Conservation (phyloP, 2,113 vertebrate genomes). For the Varanus komodoensis region DNA sequence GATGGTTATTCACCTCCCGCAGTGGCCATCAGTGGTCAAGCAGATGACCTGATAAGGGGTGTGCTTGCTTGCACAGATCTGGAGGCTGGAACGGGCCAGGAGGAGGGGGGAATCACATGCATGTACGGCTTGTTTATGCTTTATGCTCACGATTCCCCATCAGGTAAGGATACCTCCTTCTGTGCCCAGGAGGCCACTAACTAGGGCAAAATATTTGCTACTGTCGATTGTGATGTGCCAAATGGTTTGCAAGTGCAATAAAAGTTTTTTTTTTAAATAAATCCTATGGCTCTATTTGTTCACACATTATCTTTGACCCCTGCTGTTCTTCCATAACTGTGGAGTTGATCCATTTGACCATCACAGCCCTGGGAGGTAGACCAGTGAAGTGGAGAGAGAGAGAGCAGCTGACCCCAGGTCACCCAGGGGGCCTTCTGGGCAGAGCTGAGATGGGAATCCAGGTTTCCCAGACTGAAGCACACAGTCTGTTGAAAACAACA, state of each 20-base stretch:
- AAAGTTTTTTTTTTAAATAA: conserved; percentile 4
- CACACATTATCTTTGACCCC: neutral
- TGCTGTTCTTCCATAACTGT: neutral
- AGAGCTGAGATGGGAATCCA: neutral
- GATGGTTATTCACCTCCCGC: too few relatives aligned
- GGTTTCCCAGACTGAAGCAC: neutral
- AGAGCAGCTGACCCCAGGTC: neutral
- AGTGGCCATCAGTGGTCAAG: too few relatives aligned
- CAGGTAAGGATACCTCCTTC: neutral
- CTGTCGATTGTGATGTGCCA: neutral
- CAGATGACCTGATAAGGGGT: neutral
- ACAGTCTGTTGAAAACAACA: neutral
- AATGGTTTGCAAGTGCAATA: neutral
- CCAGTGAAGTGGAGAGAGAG: neutral
- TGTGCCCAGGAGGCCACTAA: neutral
- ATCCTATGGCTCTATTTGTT: neutral
- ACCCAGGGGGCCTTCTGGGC: neutral
- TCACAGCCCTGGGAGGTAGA: neutral
- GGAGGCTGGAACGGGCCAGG: neutral
- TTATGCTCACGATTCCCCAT: neutral
- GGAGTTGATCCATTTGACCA: neutral
- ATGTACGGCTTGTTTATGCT: neutral
- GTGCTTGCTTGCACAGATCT: too few relatives aligned
- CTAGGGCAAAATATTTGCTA: neutral
- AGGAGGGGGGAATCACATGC: too few relatives aligned